Evolutionary conservation across 2,888 invertebrate species (phyloP), one percentile per base, ranked within the genome.

Genomic region (Diaprepes abbreviatus): DNA sequence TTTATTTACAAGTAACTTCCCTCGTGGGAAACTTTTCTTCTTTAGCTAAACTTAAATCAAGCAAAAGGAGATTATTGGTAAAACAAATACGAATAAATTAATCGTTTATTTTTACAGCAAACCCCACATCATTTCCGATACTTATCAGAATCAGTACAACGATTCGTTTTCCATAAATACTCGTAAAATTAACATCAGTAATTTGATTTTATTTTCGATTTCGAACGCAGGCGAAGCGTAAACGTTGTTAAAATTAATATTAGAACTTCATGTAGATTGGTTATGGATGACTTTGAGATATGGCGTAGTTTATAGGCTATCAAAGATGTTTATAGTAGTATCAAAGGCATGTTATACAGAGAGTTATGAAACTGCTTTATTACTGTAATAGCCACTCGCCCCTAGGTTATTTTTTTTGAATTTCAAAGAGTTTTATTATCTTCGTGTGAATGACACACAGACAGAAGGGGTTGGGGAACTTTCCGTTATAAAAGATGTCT

Each of bases 161-260:
- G 31, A 43, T 31, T 40, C 35, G 33, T 60, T 60, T 60, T 45
- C 48, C 48, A 60, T 60, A 60, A 60, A 45, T 35, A 17, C 24
- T 48, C 48, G 48, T 60, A 60, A 60, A 60, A 60, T 48, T 60
- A 31, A 33, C 48, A 60, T 33, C 1, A 19, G 48, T 35, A 48
- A 60, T 60, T 60, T 33, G 45, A 60, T 60, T 60, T 60, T 60
- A 48, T 60, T 60, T 60, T 48, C 48, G 45, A 31, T 48, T 60
- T 33, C n/a, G 21, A 48, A 35, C 48, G 60, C 19, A 35, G 60
- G 19, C 28, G 40, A 21, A 40, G 43, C 60, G 45, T 40, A 48
- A 60, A 48, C 9, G 60, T 48, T 48, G 60, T 60, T n/a, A 48
- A 60, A 60, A 60, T 31, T 48, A 60, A 60, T 31, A 60, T 28